Conservation (phyloP, 2,888 invertebrate genomes). For the Cantharis rustica region DNA sequence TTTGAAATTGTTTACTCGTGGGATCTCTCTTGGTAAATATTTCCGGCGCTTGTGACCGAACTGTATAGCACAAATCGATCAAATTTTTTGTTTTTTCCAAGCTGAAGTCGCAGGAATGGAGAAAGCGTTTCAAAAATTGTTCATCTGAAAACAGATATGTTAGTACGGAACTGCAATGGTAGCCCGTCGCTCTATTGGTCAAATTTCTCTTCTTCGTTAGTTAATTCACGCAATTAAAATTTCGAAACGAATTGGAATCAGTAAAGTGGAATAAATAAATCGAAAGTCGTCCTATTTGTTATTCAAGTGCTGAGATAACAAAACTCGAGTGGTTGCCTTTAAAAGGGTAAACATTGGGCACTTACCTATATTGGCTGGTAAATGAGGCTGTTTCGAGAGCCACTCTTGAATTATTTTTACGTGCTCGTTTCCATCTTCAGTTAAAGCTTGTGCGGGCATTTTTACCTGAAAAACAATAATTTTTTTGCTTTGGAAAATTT, state of each 20-base stretch:
- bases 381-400: slow-evolving; percentile 67
- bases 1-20: slow-evolving; percentile 58
- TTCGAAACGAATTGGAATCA: not conserved
- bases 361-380: slow-evolving; percentile 70
- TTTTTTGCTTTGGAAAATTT: not conserved
- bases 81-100: slow-evolving; percentile 62
- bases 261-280: not conserved
- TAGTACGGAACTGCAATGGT: too few relatives aligned
- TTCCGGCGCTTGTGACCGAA: slow-evolving; percentile 64
- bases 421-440: not conserved
- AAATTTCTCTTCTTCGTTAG: slow-evolving; percentile 4
- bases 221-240: not conserved
- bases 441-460: slow-evolving; percentile 5
- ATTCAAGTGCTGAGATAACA: not conserved
- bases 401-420: slow-evolving; percentile 58
- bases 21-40: slow-evolving; percentile 67
- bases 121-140: slow-evolving; percentile 61
- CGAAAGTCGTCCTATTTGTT: not conserved
- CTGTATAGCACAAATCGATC: slow-evolving; percentile 59
- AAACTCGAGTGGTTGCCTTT: not conserved
- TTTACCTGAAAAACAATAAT: not conserved
- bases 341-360: not conserved
- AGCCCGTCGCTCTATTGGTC: not conserved
- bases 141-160: slow-evolving; percentile 58
- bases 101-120: slow-evolving; percentile 61